phyloP scores from a whole-genome alignment of 2,797 vertebrate genomes.

The Fistularia tabacaria region DNA sequence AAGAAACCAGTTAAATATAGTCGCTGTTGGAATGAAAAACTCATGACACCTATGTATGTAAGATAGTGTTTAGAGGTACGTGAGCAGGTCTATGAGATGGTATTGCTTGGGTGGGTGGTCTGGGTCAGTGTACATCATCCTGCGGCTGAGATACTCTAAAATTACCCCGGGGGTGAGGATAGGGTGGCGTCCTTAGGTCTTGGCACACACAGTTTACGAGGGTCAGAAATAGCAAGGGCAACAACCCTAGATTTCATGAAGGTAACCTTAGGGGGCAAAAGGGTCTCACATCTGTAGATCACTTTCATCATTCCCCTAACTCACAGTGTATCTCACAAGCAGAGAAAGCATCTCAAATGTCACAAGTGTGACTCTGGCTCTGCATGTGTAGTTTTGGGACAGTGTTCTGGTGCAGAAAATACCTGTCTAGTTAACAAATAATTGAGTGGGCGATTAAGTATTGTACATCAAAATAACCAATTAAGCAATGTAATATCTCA shows the following conservation, averaged over 20 bases:
- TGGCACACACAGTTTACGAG: conserved; percentile 71
- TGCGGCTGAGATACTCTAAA: conserved; percentile 67
- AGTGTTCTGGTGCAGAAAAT: neutral
- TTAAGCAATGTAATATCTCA: neutral
- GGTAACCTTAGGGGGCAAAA: conserved; percentile 43
- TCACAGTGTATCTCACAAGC: neutral
- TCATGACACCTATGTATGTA: conserved; percentile 33
- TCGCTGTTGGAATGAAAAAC: conserved; percentile 38
- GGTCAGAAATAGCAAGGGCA: conserved; percentile 67
- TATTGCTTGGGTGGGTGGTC: conserved; percentile 50
- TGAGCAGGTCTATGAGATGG: conserved; percentile 29
- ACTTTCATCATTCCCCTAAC: conserved; percentile 9
- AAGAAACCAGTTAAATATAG: conserved; percentile 42
- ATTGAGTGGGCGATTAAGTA: too few species aligned
- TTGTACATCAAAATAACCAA: neutral
- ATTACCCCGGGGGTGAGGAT: conserved; percentile 73
- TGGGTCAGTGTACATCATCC: conserved; percentile 31
- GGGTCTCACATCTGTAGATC: conserved; percentile 52
- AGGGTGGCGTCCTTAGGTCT: conserved; percentile 76
- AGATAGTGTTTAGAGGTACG: conserved; percentile 30
- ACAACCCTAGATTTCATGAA: conserved; percentile 31
- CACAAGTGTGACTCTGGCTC: neutral
- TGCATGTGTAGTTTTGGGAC: neutral
- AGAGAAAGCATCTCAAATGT: neutral
- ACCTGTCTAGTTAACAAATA: too few species aligned